These are phyloP conservation scores for Drosophila oshimai DNA, from an alignment of 1,140 invertebrate genomes.

Conservation along the genomic window DNA sequence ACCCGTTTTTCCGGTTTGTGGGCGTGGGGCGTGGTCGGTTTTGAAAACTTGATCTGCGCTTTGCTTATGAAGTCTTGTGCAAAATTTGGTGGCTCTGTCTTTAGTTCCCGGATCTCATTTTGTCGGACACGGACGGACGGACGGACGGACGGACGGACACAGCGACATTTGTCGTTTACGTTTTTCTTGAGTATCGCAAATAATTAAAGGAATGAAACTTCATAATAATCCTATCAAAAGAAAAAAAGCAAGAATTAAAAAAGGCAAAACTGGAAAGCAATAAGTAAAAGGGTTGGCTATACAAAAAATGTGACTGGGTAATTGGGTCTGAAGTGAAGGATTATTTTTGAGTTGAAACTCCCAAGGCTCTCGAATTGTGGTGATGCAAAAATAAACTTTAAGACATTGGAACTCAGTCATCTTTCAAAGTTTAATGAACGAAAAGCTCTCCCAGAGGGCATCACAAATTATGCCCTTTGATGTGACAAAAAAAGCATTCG, in stretches of 20 bases:
- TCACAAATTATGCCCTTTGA: conserved; percentile 31
- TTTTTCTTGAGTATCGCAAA: too few species aligned
- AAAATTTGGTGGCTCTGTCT: too few species aligned
- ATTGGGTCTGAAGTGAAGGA: conserved; percentile 7
- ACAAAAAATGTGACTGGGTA: background rate
- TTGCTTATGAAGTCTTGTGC: too few species aligned
- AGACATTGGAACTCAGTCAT: background rate
- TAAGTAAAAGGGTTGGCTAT: background rate
- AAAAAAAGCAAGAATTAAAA: background rate
- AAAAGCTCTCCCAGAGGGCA: background rate
- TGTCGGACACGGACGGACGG: too few species aligned
- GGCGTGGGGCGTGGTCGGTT: too few species aligned
- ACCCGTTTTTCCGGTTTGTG: too few species aligned
- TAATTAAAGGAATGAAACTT: too few species aligned
- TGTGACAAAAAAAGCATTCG: conserved; percentile 39
- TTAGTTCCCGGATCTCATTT: too few species aligned
- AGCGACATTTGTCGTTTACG: too few species aligned
- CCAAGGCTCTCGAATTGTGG: background rate
- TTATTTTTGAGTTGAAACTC: background rate
- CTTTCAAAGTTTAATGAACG: background rate
- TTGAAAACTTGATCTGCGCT: too few species aligned
- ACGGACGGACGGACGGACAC: too few species aligned
- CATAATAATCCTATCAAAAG: too few species aligned
- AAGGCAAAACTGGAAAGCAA: background rate
- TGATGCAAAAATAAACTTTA: background rate